A percentile compares a stretch with the other conserved stretches of the same genome.
phyloP scores from a whole-genome alignment of 2,113 vertebrate species.

The Cervus canadensis region DNA sequence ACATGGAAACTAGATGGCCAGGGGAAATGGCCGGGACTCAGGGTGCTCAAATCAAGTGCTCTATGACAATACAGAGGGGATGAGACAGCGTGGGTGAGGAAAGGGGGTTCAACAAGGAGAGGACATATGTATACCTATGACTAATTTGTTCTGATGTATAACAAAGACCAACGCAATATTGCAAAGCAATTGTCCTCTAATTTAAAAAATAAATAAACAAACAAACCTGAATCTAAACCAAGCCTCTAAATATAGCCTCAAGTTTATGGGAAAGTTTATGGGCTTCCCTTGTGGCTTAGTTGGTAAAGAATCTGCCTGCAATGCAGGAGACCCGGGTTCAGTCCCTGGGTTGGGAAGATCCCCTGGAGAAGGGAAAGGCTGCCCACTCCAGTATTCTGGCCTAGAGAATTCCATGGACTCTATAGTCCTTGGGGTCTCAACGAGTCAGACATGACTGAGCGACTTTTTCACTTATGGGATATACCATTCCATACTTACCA shows the following conservation, averaged over 20 bases:
- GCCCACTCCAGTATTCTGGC: not conserved
- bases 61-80: not conserved
- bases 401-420: not conserved
- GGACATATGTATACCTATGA: not conserved
- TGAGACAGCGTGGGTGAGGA: not conserved
- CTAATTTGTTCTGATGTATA: not conserved
- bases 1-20: not conserved
- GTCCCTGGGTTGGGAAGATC: not conserved
- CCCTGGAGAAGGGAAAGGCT: not conserved
- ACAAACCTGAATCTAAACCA: not conserved
- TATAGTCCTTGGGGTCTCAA: not conserved
- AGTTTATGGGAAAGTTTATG: not conserved
- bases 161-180: not conserved
- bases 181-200: not conserved
- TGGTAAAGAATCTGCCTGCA: not conserved
- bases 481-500: not conserved
- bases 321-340: not conserved
- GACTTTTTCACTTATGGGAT: not conserved
- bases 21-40: not conserved
- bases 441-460: not conserved
- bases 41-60: not conserved
- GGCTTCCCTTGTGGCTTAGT: not conserved
- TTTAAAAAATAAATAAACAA: not conserved
- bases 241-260: not conserved
- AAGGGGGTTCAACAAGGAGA: not conserved